phyloP scores from a whole-genome alignment of 2,113 vertebrate genomes.

The Struthio camelus region DNA sequence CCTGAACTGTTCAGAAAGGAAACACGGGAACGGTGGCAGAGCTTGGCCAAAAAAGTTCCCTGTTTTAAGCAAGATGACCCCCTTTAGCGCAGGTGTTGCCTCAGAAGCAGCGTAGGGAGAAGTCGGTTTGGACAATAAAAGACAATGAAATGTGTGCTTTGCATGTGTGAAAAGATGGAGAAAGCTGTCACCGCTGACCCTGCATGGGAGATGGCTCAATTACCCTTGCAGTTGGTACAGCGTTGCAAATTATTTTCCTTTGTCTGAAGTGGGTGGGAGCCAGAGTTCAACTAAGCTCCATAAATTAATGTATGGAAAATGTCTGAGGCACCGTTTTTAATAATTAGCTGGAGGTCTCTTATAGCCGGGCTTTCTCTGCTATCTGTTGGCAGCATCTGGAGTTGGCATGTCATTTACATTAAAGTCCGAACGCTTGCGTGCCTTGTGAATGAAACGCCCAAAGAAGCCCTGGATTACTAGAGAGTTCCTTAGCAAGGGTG shows the following conservation, averaged over 20 bases:
- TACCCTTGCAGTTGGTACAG: constrained; percentile 53
- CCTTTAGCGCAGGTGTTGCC: constrained; percentile 26
- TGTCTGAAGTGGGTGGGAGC: constrained; percentile 78
- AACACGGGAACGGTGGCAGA: background rate
- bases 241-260: constrained; percentile 78
- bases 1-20: background rate
- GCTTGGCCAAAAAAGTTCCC: background rate
- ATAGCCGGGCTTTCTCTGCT: constrained; percentile 21
- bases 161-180: constrained; percentile 67
- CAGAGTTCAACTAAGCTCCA: constrained; percentile 67
- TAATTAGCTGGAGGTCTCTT: constrained; percentile 65
- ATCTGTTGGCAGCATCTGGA: constrained; percentile 56
- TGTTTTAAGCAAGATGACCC: background rate
- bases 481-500: constrained; percentile 71
- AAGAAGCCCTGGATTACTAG: constrained; percentile 41
- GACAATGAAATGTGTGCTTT: constrained; percentile 71
- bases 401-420: constrained; percentile 56
- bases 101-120: background rate
- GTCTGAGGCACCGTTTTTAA: constrained; percentile 55
- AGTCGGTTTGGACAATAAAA: background rate
- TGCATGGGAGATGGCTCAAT: constrained; percentile 27
- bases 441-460: constrained; percentile 37
- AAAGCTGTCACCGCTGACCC: constrained; percentile 58
- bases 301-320: constrained; percentile 69
- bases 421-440: constrained; percentile 24